Conservation (phyloP, 1,140 invertebrate species). For the Bombus pascuorum region DNA sequence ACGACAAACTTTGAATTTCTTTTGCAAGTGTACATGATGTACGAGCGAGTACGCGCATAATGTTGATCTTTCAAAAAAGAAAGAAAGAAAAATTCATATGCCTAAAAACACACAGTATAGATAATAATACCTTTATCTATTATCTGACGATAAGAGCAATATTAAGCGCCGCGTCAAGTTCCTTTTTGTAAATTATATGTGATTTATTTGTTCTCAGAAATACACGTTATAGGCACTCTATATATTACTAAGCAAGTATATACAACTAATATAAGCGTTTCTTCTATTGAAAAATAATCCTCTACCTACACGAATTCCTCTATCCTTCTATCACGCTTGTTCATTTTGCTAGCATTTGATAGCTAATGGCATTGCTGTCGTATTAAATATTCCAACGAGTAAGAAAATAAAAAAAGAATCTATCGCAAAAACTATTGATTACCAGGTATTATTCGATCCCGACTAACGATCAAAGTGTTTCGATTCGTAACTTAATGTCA, state of each 20-base stretch:
- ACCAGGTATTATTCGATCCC: neutral
- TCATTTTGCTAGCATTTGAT: neutral
- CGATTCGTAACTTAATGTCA: neutral
- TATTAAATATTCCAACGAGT: neutral
- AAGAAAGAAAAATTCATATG: neutral
- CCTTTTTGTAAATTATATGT: constrained; percentile 63
- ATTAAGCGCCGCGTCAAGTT: constrained; percentile 54
- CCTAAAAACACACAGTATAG: constrained; percentile 32
- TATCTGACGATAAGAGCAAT: constrained; percentile 51
- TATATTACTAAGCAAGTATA: constrained; percentile 46
- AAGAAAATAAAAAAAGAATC: neutral
- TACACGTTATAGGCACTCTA: constrained; percentile 56
- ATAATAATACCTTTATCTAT: constrained; percentile 42
- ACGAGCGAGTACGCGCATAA: constrained; percentile 1
- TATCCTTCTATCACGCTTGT: neutral
- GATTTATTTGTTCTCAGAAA: constrained; percentile 60
- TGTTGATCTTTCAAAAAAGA: constrained; percentile 14
- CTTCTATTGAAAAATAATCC: constrained; percentile 7
- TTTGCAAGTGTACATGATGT: neutral
- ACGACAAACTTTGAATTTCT: neutral
- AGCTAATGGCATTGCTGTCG: neutral
- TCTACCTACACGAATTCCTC: neutral
- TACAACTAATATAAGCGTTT: constrained; percentile 5
- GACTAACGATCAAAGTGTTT: too few relatives aligned
- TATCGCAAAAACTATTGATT: neutral